Percentiles rank a stretch among this genome's conserved stretches.
These are phyloP conservation scores for Solea senegalensis DNA, from an alignment of 2,113 vertebrate genomes.

Conservation along the genomic window DNA sequence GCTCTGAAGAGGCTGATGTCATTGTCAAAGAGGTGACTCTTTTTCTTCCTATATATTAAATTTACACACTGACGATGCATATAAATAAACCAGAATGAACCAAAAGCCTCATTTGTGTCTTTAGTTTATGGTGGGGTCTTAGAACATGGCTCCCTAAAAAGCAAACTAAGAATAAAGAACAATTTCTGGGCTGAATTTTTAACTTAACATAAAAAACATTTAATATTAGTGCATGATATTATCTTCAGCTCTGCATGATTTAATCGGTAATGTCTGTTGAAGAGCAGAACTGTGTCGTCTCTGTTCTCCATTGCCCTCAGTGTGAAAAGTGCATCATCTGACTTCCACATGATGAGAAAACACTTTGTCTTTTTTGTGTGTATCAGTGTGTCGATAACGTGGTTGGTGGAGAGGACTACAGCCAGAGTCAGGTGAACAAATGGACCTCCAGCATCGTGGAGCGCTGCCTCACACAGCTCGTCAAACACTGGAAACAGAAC, in stretches of 20 bases:
- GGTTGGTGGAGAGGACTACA: constrained; percentile 90
- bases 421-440: constrained; percentile 91
- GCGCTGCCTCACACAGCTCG: constrained; percentile 90
- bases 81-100: no score
- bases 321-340: not conserved
- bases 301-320: not conserved
- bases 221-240: no score
- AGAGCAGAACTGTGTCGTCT: not conserved
- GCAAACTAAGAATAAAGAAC: no score
- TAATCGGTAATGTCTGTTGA: not conserved
- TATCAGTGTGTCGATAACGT: constrained; percentile 90
- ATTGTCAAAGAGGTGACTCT: constrained; percentile 80
- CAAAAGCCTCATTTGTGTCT: no score
- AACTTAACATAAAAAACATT: no score
- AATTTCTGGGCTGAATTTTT: no score
- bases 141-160: no score
- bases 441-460: constrained; percentile 96
- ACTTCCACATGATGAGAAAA: no score
- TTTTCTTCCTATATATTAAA: no score
- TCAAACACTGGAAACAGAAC: constrained; percentile 90
- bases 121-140: no score
- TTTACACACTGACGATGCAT: no score
- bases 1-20: constrained; percentile 75
- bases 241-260: no score
- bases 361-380: constrained; percentile 9